Conservation (phyloP, 2,797 vertebrate species). For the Caiman crocodilus region DNA sequence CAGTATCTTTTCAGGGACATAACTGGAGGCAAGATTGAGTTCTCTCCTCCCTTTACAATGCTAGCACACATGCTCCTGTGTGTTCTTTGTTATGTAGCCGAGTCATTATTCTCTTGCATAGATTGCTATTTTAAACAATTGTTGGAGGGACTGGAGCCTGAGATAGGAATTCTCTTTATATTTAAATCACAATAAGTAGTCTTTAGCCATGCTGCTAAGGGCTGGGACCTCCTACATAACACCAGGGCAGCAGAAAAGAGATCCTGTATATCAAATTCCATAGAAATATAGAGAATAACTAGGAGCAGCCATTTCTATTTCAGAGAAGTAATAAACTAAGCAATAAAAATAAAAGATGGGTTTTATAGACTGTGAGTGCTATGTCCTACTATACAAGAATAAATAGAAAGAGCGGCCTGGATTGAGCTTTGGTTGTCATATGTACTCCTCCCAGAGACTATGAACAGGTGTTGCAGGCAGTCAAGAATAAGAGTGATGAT, state of each 20-base stretch:
- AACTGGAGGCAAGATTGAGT: rapidly evolving
- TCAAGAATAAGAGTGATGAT: background rate
- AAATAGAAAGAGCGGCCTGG: background rate
- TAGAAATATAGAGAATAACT: background rate
- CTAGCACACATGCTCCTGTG: background rate
- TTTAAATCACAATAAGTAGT: background rate
- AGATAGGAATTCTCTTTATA: background rate
- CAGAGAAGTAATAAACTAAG: background rate
- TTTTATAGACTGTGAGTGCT: background rate
- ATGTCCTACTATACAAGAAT: background rate
- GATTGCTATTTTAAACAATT: background rate
- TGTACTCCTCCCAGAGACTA: background rate
- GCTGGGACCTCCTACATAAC: background rate
- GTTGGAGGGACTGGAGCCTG: background rate
- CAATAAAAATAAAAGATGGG: background rate
- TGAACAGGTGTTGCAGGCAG: background rate
- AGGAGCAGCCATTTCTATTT: background rate
- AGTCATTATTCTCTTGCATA: background rate
- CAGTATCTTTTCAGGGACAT: background rate
- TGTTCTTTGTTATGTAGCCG: background rate
- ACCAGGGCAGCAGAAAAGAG: background rate
- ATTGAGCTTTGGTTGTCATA: background rate
- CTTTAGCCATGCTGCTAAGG: background rate
- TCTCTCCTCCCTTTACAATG: background rate
- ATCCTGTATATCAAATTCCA: background rate